Evolutionary conservation across 1,140 invertebrate genomes (phyloP).

Genomic region (Kradibia gibbosae): DNA sequence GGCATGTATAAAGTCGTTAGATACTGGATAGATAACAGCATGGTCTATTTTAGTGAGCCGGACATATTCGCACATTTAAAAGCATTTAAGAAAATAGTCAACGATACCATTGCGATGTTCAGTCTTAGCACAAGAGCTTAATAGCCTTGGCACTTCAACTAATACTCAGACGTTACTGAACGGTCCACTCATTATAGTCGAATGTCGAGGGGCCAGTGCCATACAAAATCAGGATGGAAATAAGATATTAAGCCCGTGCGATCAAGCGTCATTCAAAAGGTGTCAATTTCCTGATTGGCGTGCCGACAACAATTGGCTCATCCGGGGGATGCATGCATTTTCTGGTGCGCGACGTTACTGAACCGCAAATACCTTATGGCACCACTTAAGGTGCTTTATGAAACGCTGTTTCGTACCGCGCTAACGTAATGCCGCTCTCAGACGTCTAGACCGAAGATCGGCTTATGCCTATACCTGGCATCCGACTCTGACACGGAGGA

Average conservation of each 20-base stretch:
- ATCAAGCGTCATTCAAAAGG: not conserved
- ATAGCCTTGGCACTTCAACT: too few relatives aligned
- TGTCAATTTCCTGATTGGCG: not conserved
- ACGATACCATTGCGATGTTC: too few relatives aligned
- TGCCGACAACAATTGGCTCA: not conserved
- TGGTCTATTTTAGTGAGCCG: too few relatives aligned
- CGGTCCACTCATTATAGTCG: too few relatives aligned
- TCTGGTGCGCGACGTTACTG: not conserved
- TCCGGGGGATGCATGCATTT: not conserved
- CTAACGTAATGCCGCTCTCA: conserved; percentile 1
- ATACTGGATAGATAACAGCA: too few relatives aligned
- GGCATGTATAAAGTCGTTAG: too few relatives aligned
- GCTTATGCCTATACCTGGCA: not conserved
- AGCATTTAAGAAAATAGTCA: too few relatives aligned
- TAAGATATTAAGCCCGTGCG: too few relatives aligned
- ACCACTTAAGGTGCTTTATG: conserved; percentile 20
- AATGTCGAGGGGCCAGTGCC: not conserved
- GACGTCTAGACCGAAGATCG: conserved; percentile 26
- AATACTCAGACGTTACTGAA: not conserved
- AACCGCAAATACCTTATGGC: not conserved
- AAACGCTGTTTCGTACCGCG: not conserved
- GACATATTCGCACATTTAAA: too few relatives aligned
- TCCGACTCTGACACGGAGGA: not conserved
- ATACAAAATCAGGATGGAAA: too few relatives aligned
- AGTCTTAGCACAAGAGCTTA: too few relatives aligned